These are phyloP conservation scores for Nymphicus hollandicus DNA, from an alignment of 2,113 vertebrate species.

Conservation along the genomic window DNA sequence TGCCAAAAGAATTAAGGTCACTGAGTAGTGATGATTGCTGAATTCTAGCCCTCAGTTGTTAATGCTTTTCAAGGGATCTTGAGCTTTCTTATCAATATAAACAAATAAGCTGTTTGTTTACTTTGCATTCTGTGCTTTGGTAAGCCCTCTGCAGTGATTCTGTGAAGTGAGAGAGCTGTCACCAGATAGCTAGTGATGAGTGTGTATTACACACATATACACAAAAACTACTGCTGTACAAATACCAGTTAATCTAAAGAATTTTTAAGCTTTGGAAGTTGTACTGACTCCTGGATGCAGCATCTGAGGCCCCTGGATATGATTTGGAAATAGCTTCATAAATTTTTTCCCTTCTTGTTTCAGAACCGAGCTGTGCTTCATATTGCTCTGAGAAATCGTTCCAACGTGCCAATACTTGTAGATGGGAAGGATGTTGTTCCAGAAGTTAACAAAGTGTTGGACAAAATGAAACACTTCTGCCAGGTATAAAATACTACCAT, in stretches of 20 bases:
- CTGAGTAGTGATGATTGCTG: neutral
- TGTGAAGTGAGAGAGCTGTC: neutral
- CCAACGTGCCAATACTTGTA: constrained; percentile 84
- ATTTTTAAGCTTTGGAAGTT: neutral
- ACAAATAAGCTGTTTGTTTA: neutral
- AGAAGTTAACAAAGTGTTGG: constrained; percentile 91
- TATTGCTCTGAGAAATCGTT: constrained; percentile 91
- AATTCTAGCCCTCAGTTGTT: neutral
- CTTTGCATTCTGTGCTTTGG: neutral
- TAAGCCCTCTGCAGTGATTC: neutral
- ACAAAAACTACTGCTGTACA: neutral
- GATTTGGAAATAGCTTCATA: neutral
- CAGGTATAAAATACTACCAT: constrained; percentile 72
- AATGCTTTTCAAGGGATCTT: neutral
- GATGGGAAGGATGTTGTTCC: constrained; percentile 93
- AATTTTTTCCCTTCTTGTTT: neutral
- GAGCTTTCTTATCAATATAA: neutral
- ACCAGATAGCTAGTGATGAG: neutral
- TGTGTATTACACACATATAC: neutral
- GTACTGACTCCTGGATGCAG: neutral
- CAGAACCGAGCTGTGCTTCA: constrained; percentile 94
- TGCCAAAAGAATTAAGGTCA: neutral
- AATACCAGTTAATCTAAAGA: neutral
- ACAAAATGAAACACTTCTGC: constrained; percentile 96
- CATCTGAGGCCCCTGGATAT: neutral